Base-by-base conservation (phyloP, 2,113 vertebrate genomes). In the Scolopax mira region DNA sequence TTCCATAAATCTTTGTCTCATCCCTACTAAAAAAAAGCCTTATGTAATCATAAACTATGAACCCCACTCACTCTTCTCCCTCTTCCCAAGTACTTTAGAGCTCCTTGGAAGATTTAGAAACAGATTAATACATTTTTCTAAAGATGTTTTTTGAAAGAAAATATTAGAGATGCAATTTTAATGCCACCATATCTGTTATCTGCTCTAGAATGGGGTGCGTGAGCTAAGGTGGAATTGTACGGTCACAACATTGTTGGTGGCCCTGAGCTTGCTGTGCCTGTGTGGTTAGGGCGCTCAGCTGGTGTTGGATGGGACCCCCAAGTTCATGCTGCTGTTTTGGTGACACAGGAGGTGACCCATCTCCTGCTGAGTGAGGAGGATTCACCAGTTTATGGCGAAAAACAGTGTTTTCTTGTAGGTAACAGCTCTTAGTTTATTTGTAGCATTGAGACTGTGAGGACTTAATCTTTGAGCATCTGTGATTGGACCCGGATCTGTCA, bases 1-100 rank as follows among this genome's bases (percentile, higher is more conserved):
- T 95, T 92, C 70, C 96, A 97, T 96, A 97, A 98, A 97, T 97
- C 97, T 98, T 97, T 92, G 61, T 89, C 94, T 85, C 72, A 41
- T 96, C 91, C 93, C 73, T 64, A 74, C 70, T 89, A 85, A 95
- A 94, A 52, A 84, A 93, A 33, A 69, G 35, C 62, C 42, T 89
- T 92, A 33, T 24, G 42, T 95, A 96, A 91, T 95, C 89, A 65
- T 71, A 88, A 42, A 71, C 70, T 52, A 49, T 28, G 33, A 46
- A 30, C 46, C 66, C 48, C 13, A 18, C 33, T 55, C 14, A 2
- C 72, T 92, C 89, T 89, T 96, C 87, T 55, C 52, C 66, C 57
- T 58, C 37, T 79, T 73, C 75, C 71, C 37, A 66, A 21, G 39
- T 13, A 52, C 67, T 74, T 83, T 61, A 25, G 33, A 74, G 57